These are phyloP conservation scores for Oikopleura albicans DNA, from an alignment of 23 tunicate genomes.

Conservation along the genomic window DNA sequence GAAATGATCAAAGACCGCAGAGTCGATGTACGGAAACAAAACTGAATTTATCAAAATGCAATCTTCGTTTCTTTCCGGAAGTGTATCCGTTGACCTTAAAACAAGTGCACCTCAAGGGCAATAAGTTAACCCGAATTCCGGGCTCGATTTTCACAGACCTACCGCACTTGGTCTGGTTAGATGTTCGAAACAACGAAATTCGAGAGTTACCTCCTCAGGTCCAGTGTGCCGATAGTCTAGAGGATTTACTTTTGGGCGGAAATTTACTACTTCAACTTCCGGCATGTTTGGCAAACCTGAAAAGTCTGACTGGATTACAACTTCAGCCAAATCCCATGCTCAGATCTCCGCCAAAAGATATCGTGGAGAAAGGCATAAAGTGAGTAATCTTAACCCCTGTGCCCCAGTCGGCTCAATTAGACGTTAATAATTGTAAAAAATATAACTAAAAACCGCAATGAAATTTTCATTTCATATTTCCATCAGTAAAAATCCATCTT, in stretches of 20 bases:
- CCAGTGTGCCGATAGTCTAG: neutral
- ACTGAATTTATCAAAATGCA: neutral
- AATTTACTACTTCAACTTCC: neutral
- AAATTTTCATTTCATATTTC: too few relatives aligned
- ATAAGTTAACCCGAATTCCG: neutral
- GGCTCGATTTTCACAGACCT: conserved; percentile 16
- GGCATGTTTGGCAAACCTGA: neutral
- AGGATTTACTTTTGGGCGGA: neutral
- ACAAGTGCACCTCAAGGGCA: neutral
- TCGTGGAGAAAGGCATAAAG: neutral
- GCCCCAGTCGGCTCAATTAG: too few relatives aligned
- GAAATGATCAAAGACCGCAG: too few relatives aligned
- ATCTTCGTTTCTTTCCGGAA: neutral
- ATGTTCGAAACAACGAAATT: conserved; percentile 1
- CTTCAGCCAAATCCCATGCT: neutral
- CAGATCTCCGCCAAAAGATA: neutral
- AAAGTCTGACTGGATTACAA: neutral
- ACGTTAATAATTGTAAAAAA: too few relatives aligned
- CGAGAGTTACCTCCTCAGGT: neutral
- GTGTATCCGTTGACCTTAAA: neutral
- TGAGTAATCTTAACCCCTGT: too few relatives aligned
- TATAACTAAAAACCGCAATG: too few relatives aligned
- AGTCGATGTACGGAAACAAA: conserved; percentile 2
- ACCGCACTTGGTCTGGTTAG: neutral
- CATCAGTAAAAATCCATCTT: too few relatives aligned